Conservation (phyloP, 2,888 invertebrate species). For the Acanthosepion esculentum region DNA sequence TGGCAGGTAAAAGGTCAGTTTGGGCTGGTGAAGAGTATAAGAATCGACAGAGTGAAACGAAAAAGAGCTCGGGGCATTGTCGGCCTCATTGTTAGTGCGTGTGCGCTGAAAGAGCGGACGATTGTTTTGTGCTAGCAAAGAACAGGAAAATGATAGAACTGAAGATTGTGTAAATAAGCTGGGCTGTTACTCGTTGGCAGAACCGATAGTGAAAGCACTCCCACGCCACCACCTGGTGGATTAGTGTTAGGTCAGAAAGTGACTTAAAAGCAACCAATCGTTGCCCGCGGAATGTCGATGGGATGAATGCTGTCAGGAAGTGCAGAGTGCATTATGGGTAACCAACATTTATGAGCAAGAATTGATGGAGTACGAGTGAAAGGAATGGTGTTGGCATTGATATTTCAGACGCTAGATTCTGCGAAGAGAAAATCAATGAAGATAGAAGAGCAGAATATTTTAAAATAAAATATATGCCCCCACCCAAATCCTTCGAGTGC, state of each 20-base stretch:
- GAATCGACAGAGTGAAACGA: not conserved
- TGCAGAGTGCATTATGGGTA: not conserved
- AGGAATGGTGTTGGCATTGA: not conserved
- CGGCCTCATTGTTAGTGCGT: not conserved
- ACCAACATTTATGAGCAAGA: not conserved
- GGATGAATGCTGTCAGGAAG: not conserved
- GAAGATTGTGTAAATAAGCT: not conserved
- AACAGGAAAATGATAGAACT: not conserved
- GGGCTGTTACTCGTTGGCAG: not conserved
- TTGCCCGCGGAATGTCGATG: not conserved
- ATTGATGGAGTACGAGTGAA: not conserved
- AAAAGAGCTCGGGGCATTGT: not conserved
- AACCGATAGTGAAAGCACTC: not conserved
- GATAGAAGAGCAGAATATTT: not conserved
- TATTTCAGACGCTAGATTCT: not conserved
- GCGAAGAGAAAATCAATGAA: not conserved
- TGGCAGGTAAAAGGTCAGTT: no score
- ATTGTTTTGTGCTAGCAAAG: not conserved
- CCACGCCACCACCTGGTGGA: not conserved
- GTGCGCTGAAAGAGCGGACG: not conserved
- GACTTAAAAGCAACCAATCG: not conserved
- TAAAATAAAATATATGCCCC: not conserved
- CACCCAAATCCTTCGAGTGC: no score
- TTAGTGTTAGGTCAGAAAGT: not conserved
- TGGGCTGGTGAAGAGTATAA: no score